phyloP scores from a whole-genome alignment of 1,140 invertebrate species.

The Heliothis subflexa region DNA sequence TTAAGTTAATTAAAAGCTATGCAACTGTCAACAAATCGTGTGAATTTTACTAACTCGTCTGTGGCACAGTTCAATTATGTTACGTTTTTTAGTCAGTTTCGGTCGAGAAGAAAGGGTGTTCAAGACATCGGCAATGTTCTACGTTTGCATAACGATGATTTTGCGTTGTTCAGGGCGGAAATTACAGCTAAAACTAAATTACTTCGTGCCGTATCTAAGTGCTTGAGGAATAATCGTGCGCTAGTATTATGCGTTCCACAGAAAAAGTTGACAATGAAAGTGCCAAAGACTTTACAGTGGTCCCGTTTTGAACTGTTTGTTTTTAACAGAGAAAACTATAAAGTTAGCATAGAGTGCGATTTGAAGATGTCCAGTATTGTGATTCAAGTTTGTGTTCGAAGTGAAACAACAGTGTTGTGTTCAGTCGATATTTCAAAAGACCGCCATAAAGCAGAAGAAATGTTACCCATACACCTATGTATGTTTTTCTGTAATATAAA shows the following conservation, averaged over 20 bases:
- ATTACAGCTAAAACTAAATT: slow-evolving; percentile 48
- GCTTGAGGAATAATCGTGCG: slow-evolving; percentile 52
- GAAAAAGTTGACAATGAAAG: slow-evolving; percentile 60
- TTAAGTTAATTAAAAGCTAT: slow-evolving; percentile 63
- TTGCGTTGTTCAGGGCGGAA: slow-evolving; percentile 54
- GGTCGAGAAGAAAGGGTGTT: slow-evolving; percentile 65
- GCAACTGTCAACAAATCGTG: slow-evolving; percentile 75
- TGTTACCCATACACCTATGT: slow-evolving; percentile 13
- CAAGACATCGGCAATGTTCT: slow-evolving; percentile 76
- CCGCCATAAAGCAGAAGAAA: neutral
- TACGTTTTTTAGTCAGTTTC: slow-evolving; percentile 70
- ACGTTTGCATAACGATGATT: slow-evolving; percentile 71
- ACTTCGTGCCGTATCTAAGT: slow-evolving; percentile 48
- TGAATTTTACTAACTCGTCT: slow-evolving; percentile 74
- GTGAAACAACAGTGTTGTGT: slow-evolving; percentile 37
- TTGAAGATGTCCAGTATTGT: slow-evolving; percentile 56
- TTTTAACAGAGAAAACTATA: slow-evolving; percentile 58
- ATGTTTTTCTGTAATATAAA: slow-evolving; percentile 28
- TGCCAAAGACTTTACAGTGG: slow-evolving; percentile 60
- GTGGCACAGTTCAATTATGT: slow-evolving; percentile 78
- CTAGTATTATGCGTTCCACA: slow-evolving; percentile 58
- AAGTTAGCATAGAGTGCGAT: slow-evolving; percentile 67
- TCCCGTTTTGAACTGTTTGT: slow-evolving; percentile 60
- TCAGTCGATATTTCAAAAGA: slow-evolving; percentile 11
- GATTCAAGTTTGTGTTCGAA: slow-evolving; percentile 43